These are phyloP conservation scores for Epinotia brunnichana DNA, from an alignment of 2,888 invertebrate species.

Conservation along the genomic window DNA sequence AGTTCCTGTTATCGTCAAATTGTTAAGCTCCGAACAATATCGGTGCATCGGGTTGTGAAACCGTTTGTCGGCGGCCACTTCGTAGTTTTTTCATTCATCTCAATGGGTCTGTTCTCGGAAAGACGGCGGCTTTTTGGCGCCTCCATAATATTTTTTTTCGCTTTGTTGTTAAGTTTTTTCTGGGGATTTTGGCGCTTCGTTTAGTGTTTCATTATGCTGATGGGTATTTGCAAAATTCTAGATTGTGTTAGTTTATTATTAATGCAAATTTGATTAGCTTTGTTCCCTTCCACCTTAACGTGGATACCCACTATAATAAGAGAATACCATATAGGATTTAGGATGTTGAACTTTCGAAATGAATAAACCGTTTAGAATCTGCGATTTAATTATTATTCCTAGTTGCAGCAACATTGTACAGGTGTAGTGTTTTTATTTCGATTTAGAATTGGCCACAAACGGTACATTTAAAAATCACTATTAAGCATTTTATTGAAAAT, in stretches of 20 bases:
- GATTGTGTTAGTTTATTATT: background rate
- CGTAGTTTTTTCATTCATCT: conserved; percentile 72
- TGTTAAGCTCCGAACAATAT: conserved; percentile 69
- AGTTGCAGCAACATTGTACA: background rate
- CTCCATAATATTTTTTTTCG: conserved; percentile 55
- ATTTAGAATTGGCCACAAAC: conserved; percentile 9
- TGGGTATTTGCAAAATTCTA: conserved; percentile 17
- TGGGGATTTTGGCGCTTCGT: conserved; percentile 32
- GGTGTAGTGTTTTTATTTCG: conserved; percentile 15
- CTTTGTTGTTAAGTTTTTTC: conserved; percentile 39
- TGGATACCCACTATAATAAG: background rate
- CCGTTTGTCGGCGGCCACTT: conserved; percentile 72
- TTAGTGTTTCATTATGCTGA: conserved; percentile 31
- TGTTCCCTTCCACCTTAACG: background rate
- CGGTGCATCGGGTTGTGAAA: conserved; percentile 77
- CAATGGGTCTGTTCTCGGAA: conserved; percentile 69
- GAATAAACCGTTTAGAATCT: background rate
- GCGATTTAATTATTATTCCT: background rate
- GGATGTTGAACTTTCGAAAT: background rate
- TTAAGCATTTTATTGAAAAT: conserved; percentile 61
- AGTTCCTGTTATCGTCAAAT: conserved; percentile 50
- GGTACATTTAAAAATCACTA: conserved; percentile 33
- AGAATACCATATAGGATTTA: background rate
- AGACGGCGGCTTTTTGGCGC: conserved; percentile 78
- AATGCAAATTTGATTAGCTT: background rate